phyloP scores from a whole-genome alignment of 2,113 vertebrate genomes.

The Kryptolebias marmoratus region DNA sequence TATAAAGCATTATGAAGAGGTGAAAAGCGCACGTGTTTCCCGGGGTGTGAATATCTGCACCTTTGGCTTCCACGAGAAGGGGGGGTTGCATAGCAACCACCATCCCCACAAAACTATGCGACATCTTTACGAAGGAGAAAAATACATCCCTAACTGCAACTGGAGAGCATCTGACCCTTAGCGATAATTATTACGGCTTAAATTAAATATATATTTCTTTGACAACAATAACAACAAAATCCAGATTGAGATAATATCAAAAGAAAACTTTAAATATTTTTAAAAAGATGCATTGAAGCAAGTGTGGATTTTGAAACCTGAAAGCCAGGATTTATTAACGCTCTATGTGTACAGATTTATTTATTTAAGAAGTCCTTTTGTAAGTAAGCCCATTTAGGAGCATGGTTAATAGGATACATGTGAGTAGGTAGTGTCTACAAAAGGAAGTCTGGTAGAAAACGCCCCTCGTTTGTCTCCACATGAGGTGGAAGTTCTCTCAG shows the following conservation, averaged over 20 bases:
- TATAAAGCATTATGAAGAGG: constrained; percentile 9
- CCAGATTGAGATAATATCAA: constrained; percentile 11
- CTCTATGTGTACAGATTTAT: constrained; percentile 20
- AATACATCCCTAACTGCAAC: constrained; percentile 22
- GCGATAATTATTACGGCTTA: constrained; percentile 6
- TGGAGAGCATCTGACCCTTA: constrained; percentile 31
- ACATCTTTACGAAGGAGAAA: constrained; percentile 25
- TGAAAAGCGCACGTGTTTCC: constrained; percentile 26
- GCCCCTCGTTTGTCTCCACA: constrained; percentile 37
- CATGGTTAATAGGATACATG: constrained; percentile 27
- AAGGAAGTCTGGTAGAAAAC: constrained; percentile 55
- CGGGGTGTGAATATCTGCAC: constrained; percentile 42
- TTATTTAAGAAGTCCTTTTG: constrained; percentile 24
- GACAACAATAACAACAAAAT: background rate
- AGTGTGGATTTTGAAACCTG: constrained; percentile 2
- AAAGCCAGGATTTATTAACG: constrained; percentile 31
- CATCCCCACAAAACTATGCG: constrained; percentile 41
- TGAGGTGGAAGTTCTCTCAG: constrained; percentile 60
- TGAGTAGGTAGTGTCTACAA: constrained; percentile 44
- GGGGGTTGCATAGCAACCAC: constrained; percentile 69
- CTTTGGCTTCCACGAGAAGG: constrained; percentile 41
- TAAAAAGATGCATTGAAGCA: background rate
- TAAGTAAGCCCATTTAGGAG: constrained; percentile 24
- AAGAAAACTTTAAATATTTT: constrained; percentile 1
- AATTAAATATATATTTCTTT: background rate